Base-by-base conservation (phyloP, 1,140 invertebrate species). In the Pteromalus puparum region DNA sequence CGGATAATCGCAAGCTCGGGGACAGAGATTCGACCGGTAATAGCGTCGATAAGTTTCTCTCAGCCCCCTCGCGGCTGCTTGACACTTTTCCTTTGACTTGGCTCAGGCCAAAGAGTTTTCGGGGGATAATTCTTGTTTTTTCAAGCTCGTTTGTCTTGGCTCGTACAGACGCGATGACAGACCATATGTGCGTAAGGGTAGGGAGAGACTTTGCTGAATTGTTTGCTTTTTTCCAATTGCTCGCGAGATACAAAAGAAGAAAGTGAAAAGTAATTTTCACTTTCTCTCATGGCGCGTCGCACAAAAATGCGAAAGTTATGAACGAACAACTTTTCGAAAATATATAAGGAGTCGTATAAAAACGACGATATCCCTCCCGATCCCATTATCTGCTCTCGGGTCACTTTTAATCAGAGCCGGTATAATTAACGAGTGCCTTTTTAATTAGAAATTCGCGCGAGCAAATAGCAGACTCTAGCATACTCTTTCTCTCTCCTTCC, bases 371-470 rank as follows among this genome's bases (percentile, higher is more conserved):
- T 28, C 10, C 21, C n/a, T 61, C 30, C 48, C 24, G 53, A 75
- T 82, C 81, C n/a, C 73, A 76, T 82, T 75, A 82, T 82, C 53
- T 74, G 21, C 70, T 74, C 53, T 30, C n/a, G n/a, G 42, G 70
- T 53, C 42, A 83, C 74, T 77, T 83, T 82, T 83, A 77, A 83
- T 83, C 73, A 83, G 18, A 68, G 42, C 72, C 72, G 53, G 79
- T 46, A 83, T 87, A 88, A 89, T 89, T 89, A 89, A 87, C 81
- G 86, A 82, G 87, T 87, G 82, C 87, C 86, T 88, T 86, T 88
- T 89, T 88, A 89, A 89, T 88, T 89, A 89, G 87, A 87, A 88
- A 87, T 88, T 88, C 83, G 86, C 83, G 86, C n/a, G n/a, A n/a
- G n/a, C 78, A 81, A 81, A 28, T 81, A 26, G 42, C 67, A 53